Percentiles rank a stretch among this genome's conserved stretches.
Conservation (phyloP, 2,797 vertebrate genomes). For the Parambassis ranga region DNA sequence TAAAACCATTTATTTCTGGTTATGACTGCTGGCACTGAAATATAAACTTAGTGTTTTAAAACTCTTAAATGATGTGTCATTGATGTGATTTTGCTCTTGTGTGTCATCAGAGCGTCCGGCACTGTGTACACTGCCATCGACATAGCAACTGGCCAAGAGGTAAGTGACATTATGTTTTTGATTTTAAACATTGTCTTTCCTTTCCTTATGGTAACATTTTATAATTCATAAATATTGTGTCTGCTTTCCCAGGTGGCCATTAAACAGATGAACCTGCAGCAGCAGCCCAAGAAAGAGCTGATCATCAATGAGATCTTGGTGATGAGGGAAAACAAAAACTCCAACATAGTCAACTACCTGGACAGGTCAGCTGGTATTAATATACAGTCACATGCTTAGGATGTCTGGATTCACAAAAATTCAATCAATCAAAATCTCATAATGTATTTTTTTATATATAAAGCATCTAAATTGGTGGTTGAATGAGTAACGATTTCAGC, state of each 20-base stretch:
- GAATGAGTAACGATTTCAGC: not conserved
- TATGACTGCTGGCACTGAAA: too few relatives aligned
- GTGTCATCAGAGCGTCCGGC: conserved; percentile 89
- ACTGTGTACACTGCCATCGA: conserved; percentile 98
- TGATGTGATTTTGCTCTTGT: conserved; percentile 18
- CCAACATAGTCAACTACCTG: conserved; percentile 98
- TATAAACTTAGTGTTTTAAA: not conserved
- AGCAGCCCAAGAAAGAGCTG: conserved; percentile 98
- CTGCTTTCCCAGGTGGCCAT: conserved; percentile 89
- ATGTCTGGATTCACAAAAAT: too few relatives aligned
- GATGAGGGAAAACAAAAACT: conserved; percentile 99
- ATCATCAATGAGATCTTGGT: conserved; percentile 99
- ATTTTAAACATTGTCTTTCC: not conserved
- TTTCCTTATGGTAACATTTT: not conserved
- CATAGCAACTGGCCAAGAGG: conserved; percentile 96
- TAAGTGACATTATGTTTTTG: conserved; percentile 48
- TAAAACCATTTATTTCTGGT: not conserved
- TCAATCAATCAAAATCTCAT: too few relatives aligned
- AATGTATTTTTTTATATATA: too few relatives aligned
- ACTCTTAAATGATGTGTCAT: not conserved
- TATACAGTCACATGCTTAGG: too few relatives aligned
- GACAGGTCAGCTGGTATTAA: conserved; percentile 98
- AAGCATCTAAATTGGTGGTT: not conserved
- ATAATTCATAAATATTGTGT: conserved; percentile 3
- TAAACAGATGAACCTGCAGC: conserved; percentile 99